phyloP scores from a whole-genome alignment of 2,888 invertebrate genomes.

The Bembecia ichneumoniformis region DNA sequence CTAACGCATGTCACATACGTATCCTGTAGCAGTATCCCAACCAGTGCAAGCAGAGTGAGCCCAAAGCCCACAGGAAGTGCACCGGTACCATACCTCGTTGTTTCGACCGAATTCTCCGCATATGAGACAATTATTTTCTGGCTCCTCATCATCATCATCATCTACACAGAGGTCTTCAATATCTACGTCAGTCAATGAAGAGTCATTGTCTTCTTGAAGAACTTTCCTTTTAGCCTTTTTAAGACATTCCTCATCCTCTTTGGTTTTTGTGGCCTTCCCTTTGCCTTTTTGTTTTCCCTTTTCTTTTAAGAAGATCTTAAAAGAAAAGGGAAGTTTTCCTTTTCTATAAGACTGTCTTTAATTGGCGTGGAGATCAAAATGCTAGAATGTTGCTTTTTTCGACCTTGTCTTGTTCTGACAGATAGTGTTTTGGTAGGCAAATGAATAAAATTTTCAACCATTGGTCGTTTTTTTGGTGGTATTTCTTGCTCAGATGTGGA shows the following conservation, averaged over 20 bases:
- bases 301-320: conserved; percentile 12
- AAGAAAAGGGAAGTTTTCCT: no score
- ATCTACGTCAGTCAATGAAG: no score
- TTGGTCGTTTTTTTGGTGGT: conserved; percentile 8
- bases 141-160: no score
- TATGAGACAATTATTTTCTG: no score
- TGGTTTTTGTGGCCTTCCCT: conserved; percentile 14
- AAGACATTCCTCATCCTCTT: conserved; percentile 12
- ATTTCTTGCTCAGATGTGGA: no score
- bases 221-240: conserved; percentile 16
- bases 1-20: no score
- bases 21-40: no score
- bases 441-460: background rate
- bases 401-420: conserved; percentile 12
- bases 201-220: conserved; percentile 12
- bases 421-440: background rate
- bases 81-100: no score
- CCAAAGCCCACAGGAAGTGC: no score
- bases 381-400: conserved; percentile 23
- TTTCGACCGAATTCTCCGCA: no score
- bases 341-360: conserved; percentile 20
- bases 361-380: conserved; percentile 23
- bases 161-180: no score
- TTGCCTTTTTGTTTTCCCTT: conserved; percentile 8
- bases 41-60: no score